A percentile compares a stretch with the other conserved stretches of the same genome.
Conservation (phyloP, 2,888 invertebrate species). For the Brachyptera risi region DNA sequence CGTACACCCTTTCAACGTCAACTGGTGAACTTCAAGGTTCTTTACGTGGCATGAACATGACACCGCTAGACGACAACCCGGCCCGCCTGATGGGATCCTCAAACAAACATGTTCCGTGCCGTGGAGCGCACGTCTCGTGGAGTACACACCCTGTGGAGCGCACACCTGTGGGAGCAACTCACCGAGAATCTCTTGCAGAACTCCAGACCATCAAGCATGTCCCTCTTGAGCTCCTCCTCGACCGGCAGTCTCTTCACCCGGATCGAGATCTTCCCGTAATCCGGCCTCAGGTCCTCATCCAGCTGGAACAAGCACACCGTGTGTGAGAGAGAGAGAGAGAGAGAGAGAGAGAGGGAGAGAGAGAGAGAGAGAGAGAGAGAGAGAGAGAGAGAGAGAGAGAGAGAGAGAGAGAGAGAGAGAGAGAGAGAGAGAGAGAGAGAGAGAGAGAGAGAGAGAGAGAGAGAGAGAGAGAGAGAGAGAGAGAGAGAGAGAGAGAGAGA, state of each 20-base stretch:
- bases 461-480: not conserved
- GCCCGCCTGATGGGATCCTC: too few relatives aligned
- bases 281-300: conserved; percentile 61
- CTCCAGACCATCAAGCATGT: conserved; percentile 62
- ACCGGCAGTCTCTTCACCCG: conserved; percentile 59
- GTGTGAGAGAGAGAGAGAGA: not conserved
- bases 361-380: not conserved
- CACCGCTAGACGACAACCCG: too few relatives aligned
- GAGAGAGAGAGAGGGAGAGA: not conserved
- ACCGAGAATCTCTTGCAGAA: conserved; percentile 69
- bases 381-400: not conserved
- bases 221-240: conserved; percentile 56
- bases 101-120: too few relatives aligned
- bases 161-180: conserved; percentile 40
- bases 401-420: not conserved
- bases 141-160: too few relatives aligned
- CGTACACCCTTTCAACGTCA: too few relatives aligned
- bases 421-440: not conserved
- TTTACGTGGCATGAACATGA: too few relatives aligned
- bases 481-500: not conserved
- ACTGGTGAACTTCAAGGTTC: too few relatives aligned
- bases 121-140: too few relatives aligned
- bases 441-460: not conserved
- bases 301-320: conserved; percentile 42
- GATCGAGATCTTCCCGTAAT: conserved; percentile 59